These are phyloP conservation scores for Podarcis raffonei DNA, from an alignment of 2,113 vertebrate genomes.

Conservation along the genomic window DNA sequence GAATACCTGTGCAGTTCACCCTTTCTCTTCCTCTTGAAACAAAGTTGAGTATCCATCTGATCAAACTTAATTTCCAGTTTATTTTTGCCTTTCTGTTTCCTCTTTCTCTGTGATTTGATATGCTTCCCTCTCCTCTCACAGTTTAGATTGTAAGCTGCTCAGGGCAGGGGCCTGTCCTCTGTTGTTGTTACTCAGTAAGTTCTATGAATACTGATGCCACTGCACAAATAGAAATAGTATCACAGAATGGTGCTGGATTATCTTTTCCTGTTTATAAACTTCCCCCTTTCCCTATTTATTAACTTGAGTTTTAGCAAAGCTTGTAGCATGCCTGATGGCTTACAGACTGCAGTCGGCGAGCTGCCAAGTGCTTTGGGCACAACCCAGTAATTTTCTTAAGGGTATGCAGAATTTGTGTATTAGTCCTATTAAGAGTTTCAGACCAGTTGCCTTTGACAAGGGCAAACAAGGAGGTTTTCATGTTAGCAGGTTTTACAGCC, in stretches of 20 bases:
- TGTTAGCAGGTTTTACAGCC: neutral
- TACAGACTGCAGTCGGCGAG: neutral
- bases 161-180: neutral
- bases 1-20: neutral
- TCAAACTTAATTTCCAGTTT: neutral
- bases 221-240: neutral
- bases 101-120: neutral
- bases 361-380: neutral
- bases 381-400: neutral
- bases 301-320: neutral
- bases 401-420: neutral
- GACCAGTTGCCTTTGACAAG: neutral
- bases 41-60: neutral
- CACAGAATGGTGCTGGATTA: neutral
- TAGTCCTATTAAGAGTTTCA: neutral
- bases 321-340: neutral
- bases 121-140: neutral
- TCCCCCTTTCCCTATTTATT: neutral
- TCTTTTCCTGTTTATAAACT: neutral
- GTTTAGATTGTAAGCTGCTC: neutral
- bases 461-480: neutral
- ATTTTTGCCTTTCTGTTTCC: neutral
- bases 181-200: neutral
- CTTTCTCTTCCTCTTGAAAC: neutral
- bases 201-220: neutral